Base-by-base conservation (phyloP, 2,113 vertebrate species). In the Nymphicus hollandicus region DNA sequence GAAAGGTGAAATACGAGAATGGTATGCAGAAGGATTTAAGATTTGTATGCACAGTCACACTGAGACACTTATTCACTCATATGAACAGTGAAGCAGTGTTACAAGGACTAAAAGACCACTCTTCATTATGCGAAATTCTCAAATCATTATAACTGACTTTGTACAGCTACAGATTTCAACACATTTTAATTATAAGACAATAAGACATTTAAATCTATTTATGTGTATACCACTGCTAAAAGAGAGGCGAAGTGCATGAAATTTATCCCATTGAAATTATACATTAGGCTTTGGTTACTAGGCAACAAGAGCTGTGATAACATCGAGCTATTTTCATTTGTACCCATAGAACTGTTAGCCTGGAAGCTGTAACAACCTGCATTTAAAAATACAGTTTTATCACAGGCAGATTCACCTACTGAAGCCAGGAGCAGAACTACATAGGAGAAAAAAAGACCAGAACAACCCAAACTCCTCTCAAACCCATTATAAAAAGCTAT, bases 231-330 rank as follows among this genome's bases (percentile, higher is more conserved):
- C 17, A 5, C 71, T 46, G 35, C 37, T 46, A 55, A 80, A 79
- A 93, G 29, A 87, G 25, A 91, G 47, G 31, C 66, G 77, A 86
- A 70, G 17, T 47, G 37, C 66, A 96, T 90, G 39, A 93, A 24
- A 84, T 91, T 71, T 76, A 64, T 88, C 68, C 50, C 3, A 4
- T 2, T 88, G 52, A 91, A 91, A 55, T 83, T 46, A 65, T 29
- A 78, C 8, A 31, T 17, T 71, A 35, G 63, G 18, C 35, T 96
- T 71, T 69, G 58, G 93, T 96, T 95, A 68, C 96, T 69, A 96
- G 69, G 96, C 95, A 94, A 91, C 90, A 24, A 70, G 65, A 94
- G 53, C 95, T 65, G 49, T 44, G 47, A 86, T 78, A 84, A 88
- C 55, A 86, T 73, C 24, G 12, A 94, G 85, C 71, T 88, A 44